These are phyloP conservation scores for Pteronotus mesoamericanus DNA, from an alignment of 2,797 vertebrate species.

Conservation along the genomic window DNA sequence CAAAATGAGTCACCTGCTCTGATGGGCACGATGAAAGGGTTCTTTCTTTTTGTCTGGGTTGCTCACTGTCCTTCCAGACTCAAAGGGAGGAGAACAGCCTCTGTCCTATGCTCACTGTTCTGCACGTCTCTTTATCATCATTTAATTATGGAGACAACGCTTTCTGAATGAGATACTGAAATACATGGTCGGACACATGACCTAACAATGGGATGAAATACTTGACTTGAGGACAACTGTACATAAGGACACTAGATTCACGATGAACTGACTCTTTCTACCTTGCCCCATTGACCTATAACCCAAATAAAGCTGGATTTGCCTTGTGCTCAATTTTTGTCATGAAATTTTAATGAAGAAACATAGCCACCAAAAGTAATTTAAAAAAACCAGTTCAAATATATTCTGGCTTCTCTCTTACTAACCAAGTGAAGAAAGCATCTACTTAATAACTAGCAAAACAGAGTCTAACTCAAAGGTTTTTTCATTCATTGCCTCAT, in stretches of 20 bases:
- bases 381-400: background rate
- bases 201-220: background rate
- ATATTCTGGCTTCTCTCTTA: background rate
- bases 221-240: background rate
- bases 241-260: background rate
- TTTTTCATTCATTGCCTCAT: background rate
- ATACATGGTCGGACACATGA: background rate
- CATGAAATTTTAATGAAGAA: slow-evolving; percentile 41
- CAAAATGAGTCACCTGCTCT: slow-evolving; percentile 46
- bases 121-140: background rate
- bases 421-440: background rate
- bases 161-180: background rate
- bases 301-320: slow-evolving; percentile 31
- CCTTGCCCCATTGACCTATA: background rate
- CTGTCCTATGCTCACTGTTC: background rate
- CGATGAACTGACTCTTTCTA: background rate
- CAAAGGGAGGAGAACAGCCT: slow-evolving; percentile 29
- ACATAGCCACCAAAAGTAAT: background rate
- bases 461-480: background rate
- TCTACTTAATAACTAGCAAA: background rate
- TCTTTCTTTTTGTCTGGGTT: slow-evolving; percentile 53
- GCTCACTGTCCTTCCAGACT: slow-evolving; percentile 32
- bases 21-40: slow-evolving; percentile 34
- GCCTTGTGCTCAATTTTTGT: slow-evolving; percentile 9
- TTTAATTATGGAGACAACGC: background rate